These are phyloP conservation scores for Burhinus oedicnemus DNA, from an alignment of 2,113 vertebrate genomes.

Conservation along the genomic window DNA sequence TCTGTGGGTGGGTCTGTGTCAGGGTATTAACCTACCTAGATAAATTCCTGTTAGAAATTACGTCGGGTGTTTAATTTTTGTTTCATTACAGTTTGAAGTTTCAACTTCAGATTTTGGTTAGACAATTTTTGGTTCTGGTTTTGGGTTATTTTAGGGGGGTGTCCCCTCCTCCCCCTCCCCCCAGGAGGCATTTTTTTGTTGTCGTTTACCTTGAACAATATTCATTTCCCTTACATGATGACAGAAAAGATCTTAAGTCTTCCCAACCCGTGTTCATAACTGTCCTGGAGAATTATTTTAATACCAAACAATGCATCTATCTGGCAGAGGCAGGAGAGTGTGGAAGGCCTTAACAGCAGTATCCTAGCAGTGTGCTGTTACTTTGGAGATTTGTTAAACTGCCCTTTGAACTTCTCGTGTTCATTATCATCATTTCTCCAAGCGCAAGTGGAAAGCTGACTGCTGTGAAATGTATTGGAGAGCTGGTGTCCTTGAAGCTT, in stretches of 20 bases:
- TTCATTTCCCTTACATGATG: neutral
- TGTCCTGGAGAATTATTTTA: neutral
- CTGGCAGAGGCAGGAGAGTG: neutral
- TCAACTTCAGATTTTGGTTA: neutral
- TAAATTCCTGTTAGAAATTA: neutral
- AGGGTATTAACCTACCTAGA: neutral
- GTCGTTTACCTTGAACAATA: neutral
- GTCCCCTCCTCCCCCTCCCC: too few species aligned
- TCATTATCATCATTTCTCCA: neutral
- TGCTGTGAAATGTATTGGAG: neutral
- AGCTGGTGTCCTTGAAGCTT: neutral
- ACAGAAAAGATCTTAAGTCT: neutral
- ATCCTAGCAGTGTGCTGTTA: neutral
- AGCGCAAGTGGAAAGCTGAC: neutral
- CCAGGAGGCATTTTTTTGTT: neutral
- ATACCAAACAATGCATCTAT: neutral
- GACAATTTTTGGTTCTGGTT: neutral
- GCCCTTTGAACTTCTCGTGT: neutral
- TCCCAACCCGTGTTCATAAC: neutral
- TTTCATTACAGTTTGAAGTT: neutral
- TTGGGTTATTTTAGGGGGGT: neutral
- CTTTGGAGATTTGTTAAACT: neutral
- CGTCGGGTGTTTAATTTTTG: neutral
- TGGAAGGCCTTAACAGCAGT: neutral
- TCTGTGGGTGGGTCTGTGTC: fast-evolving